Conservation (phyloP, 2,888 invertebrate species). For the Byasa hedistus region DNA sequence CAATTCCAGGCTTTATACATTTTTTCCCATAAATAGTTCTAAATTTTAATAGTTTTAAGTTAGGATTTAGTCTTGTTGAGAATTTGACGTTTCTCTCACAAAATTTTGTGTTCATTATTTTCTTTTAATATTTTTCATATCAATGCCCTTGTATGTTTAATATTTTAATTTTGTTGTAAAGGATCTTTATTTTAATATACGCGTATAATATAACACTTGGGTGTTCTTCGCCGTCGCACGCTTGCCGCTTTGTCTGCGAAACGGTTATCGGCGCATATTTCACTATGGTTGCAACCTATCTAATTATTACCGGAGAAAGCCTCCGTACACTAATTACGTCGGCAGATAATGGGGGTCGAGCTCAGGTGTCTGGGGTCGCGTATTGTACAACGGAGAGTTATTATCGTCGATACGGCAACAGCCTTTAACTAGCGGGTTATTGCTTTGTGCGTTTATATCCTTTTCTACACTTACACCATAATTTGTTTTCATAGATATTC, state of each 20-base stretch:
- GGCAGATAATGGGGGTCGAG: constrained; percentile 25
- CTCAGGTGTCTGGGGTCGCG: constrained; percentile 27
- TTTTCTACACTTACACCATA: not conserved
- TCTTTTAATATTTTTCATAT: too few relatives aligned
- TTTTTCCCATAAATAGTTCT: too few relatives aligned
- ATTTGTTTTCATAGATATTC: not conserved
- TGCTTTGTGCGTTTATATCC: not conserved
- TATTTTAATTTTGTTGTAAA: too few relatives aligned
- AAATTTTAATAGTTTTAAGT: too few relatives aligned
- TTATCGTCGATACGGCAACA: constrained; percentile 23
- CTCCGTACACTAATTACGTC: constrained; percentile 27
- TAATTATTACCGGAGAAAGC: constrained; percentile 27
- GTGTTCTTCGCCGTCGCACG: not conserved
- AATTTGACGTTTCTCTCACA: too few relatives aligned
- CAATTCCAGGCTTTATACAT: too few relatives aligned
- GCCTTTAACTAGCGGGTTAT: constrained; percentile 20
- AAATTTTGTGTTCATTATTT: too few relatives aligned
- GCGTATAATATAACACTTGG: not conserved
- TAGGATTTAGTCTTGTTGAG: too few relatives aligned
- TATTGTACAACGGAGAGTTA: constrained; percentile 28
- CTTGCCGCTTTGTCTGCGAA: constrained; percentile 8
- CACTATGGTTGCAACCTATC: constrained; percentile 25
- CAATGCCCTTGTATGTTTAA: too few relatives aligned
- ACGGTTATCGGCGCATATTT: constrained; percentile 20
- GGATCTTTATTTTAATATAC: too few relatives aligned